phyloP scores from a whole-genome alignment of 2,113 vertebrate species.

The Gopherus evgoodei region DNA sequence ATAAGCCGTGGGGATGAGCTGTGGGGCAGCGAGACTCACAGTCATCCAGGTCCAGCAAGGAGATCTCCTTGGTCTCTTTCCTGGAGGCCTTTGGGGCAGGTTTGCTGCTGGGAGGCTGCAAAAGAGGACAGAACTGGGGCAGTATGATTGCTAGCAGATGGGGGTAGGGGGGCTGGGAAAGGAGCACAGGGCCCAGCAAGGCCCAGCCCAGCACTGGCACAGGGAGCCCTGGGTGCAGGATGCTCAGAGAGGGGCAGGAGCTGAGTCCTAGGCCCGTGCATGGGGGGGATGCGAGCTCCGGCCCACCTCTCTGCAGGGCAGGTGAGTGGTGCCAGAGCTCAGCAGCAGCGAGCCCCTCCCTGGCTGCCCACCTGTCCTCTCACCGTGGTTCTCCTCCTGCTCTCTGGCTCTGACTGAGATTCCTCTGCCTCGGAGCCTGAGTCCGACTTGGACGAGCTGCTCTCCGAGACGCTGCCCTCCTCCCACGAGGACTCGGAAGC shows the following conservation, averaged over 20 bases:
- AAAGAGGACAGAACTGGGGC: background rate
- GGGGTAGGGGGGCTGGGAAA: background rate
- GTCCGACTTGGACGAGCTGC: constrained; percentile 87
- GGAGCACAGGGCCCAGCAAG: background rate
- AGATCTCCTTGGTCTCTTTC: constrained; percentile 90
- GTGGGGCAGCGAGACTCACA: constrained; percentile 82
- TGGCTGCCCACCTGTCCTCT: background rate
- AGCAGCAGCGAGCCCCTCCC: background rate
- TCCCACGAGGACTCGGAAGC: constrained; percentile 83
- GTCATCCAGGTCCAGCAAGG: constrained; percentile 95
- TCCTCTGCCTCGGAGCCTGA: constrained; percentile 84
- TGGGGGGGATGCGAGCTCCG: background rate
- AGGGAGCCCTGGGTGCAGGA: background rate
- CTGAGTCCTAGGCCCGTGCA: background rate
- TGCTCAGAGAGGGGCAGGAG: background rate
- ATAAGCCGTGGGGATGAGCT: too few species aligned
- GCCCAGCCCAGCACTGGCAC: too few species aligned
- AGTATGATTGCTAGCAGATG: background rate
- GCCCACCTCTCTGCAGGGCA: accelerated
- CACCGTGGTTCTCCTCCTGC: constrained; percentile 85
- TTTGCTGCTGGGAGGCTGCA: constrained; percentile 78
- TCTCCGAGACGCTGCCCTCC: constrained; percentile 87
- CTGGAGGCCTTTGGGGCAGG: constrained; percentile 74
- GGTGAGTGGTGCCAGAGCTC: too few species aligned
- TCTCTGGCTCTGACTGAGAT: constrained; percentile 61